Conservation (phyloP, 2,113 vertebrate species). For the Xiphophorus couchianus region DNA sequence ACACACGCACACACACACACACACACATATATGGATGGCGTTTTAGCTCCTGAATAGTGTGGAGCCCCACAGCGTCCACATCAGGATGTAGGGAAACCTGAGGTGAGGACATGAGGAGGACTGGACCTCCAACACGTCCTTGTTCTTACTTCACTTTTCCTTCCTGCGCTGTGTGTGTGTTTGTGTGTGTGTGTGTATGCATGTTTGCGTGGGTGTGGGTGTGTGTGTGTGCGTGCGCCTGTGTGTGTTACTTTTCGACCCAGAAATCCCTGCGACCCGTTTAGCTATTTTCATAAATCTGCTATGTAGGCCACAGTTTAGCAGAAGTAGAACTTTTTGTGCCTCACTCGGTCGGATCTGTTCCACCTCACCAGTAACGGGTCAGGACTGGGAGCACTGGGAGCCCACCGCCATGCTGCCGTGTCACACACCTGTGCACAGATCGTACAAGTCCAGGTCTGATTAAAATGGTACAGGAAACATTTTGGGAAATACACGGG, state of each 20-base stretch:
- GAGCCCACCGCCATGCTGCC: conserved; percentile 1
- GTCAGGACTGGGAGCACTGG: conserved; percentile 12
- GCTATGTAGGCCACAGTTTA: conserved; percentile 20
- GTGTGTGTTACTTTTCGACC: conserved; percentile 20
- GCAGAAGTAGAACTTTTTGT: conserved; percentile 37
- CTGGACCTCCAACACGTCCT: conserved; percentile 9
- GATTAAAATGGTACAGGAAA: not conserved
- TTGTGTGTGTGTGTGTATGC: not conserved
- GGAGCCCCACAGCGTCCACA: not conserved
- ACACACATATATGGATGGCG: conserved; percentile 28
- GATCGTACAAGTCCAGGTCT: not conserved
- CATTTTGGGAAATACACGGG: conserved; percentile 13
- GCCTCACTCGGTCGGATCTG: conserved; percentile 20
- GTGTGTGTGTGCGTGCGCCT: conserved; percentile 1
- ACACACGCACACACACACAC: conserved; percentile 10
- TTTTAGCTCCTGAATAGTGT: conserved; percentile 61
- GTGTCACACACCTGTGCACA: not conserved
- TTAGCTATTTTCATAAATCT: conserved; percentile 24
- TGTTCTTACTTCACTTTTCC: conserved; percentile 26
- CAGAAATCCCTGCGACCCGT: conserved; percentile 20
- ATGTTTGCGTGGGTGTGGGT: conserved; percentile 17
- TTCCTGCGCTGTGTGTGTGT: conserved; percentile 21
- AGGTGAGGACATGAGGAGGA: conserved; percentile 17
- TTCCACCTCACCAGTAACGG: conserved; percentile 19
- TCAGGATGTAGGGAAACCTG: not conserved